Evolutionary conservation across 2,888 invertebrate species (phyloP), one percentile per base, ranked within the genome.

Genomic region (Tolmerus cingulatus): DNA sequence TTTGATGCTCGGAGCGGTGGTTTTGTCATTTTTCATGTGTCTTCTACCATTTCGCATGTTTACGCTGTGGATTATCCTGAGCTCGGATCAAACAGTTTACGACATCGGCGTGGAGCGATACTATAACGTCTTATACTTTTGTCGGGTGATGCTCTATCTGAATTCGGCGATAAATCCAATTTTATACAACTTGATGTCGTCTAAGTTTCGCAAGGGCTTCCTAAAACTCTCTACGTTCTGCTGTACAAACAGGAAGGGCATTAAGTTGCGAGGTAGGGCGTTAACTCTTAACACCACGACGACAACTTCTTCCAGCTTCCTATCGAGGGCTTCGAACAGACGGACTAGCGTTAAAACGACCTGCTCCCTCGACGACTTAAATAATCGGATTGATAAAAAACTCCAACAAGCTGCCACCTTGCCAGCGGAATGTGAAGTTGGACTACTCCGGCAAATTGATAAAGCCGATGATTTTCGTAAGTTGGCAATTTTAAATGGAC

Each of bases 121-220:
- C 93, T 96, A 97, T 91, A 96, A 96, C 90, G 93, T 98, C 81
- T 93, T 98, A 46, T 97, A 96, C 91, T 97, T 97, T 91, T 96
- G 96, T 89, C 94, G 98, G 89, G 95, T 97, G 81, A 96, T 98
- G 96, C 93, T 97, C 86, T 98, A 97, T 91, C 93, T 97, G 88
- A 98, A 98, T 92, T 97, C 97, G 4, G 97, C 97, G 66, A 95
- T 97, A 89, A 98, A 98, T 92, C 98, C 98, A 0, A 96, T 98
- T 89, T 93, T 98, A n/a, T 98, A 98, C 91, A 98, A 97, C 91
- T 93, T 98, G 89, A 97, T 98, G 96, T 97, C 97, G 74, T 97
- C 97, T 2, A 97, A 97, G 93, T 98, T 98, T 91, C 95, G 98
- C 2, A 94, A 95, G 87, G 97, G 97, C 0, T 97, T 97, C 90